Evolutionary conservation across 1,140 invertebrate species (phyloP).

Genomic region (Epicauta chinensis): DNA sequence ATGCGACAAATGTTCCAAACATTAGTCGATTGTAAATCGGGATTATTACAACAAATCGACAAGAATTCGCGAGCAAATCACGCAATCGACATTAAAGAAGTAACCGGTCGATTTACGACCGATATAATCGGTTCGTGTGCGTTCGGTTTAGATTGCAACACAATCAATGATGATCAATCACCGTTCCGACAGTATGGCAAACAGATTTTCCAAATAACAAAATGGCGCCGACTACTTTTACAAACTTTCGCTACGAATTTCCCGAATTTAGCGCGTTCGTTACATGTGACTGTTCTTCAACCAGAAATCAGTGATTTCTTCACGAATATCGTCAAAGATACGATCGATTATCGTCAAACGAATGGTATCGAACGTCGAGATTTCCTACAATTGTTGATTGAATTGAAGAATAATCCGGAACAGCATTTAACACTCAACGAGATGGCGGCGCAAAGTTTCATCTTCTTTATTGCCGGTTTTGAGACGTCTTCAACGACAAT

Average conservation of each 20-base stretch:
- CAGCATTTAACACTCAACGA: conserved; percentile 39
- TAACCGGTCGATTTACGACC: conserved; percentile 29
- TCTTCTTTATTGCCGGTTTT: conserved; percentile 57
- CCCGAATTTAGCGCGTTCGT: conserved; percentile 21
- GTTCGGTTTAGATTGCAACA: conserved; percentile 40
- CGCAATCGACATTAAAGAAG: conserved; percentile 34
- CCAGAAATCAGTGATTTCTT: conserved; percentile 42
- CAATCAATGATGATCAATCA: conserved; percentile 30
- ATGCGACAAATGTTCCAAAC: conserved; percentile 51
- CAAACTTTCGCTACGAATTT: conserved; percentile 18
- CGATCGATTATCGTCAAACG: conserved; percentile 40
- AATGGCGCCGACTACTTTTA: conserved; percentile 10
- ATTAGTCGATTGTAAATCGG: conserved; percentile 35
- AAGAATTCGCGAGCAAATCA: conserved; percentile 16
- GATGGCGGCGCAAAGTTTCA: conserved; percentile 49
- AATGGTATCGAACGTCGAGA: conserved; percentile 42
- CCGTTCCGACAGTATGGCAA: conserved; percentile 32
- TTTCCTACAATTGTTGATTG: conserved; percentile 49
- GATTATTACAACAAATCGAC: neutral
- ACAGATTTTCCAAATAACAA: conserved; percentile 21
- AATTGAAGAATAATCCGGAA: conserved; percentile 45
- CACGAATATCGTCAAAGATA: conserved; percentile 35
- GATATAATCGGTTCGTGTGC: conserved; percentile 39
- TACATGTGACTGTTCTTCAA: conserved; percentile 16
- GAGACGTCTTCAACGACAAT: conserved; percentile 59